Base-by-base conservation (phyloP, 2,888 invertebrate genomes). In the Cryptus armator region DNA sequence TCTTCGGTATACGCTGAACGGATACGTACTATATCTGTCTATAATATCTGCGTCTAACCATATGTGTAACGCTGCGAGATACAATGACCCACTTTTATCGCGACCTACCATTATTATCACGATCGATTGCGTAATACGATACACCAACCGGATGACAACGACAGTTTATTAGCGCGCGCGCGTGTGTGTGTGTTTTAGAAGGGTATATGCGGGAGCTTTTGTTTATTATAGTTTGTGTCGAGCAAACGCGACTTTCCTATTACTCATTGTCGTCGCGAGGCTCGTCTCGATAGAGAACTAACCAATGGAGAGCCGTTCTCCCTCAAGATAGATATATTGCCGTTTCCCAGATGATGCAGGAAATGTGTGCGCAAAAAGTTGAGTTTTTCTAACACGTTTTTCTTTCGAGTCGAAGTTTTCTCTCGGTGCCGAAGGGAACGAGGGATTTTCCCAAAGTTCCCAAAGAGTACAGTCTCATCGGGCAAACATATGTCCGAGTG, bases 51-150 rank as follows among this genome's bases (percentile, higher is more conserved):
- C 48, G 66, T 32, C 24, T 29, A n/a, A 56, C 43, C 43, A 71
- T 37, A 48, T 59, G 48, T 43, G 53, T 32, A 51, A 29, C 10
- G 10, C 85, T 78, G 44, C 24, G 79, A 80, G 87, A 89, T 88
- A 88, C 89, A 88, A 87, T 89, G 92, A 91, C 90, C 91, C 87
- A 90, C 81, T 91, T 92, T 84, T 82, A 89, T 85, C 86, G 78
- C 84, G 81, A 86, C 74, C 82, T 86, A 88, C 84, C 87, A 90
- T 87, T 89, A 86, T 88, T 87, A 85, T 87, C 74, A 85, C 87
- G 85, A 90, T 90, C 87, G 87, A 87, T 91, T 89, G 86, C 89
- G 89, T 88, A 89, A 90, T 29, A 46, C 84, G 82, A 86, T 82
- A 83, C 46, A 80, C 86, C 76, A 80, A 68, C 67, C 81, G 81